These are phyloP conservation scores for Leucoma salicis DNA, from an alignment of 2,888 invertebrate species.

Conservation along the genomic window DNA sequence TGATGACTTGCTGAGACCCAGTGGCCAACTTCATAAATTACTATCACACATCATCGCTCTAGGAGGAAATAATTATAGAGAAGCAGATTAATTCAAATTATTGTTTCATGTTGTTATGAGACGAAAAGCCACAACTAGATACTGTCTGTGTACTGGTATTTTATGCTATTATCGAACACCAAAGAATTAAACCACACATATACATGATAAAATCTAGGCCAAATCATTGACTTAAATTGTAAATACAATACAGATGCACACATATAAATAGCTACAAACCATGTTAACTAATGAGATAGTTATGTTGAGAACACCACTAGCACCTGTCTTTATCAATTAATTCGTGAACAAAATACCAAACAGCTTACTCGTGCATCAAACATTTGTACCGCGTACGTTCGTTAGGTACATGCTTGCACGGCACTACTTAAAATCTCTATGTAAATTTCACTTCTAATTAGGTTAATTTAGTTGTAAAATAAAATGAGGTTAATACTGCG, in stretches of 20 bases:
- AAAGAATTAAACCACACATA: neutral
- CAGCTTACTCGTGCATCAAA: constrained; percentile 9
- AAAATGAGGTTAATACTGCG: constrained; percentile 15
- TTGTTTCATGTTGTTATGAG: no score
- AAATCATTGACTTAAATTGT: constrained; percentile 23
- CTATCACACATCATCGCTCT: neutral
- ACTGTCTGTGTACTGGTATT: no score
- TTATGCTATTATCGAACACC: neutral
- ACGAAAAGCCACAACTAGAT: no score
- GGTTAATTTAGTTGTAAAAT: neutral
- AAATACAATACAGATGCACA: constrained; percentile 13
- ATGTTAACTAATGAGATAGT: constrained; percentile 3
- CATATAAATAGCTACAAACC: neutral
- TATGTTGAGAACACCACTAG: neutral
- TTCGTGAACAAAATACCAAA: constrained; percentile 18
- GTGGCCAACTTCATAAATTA: constrained; percentile 2
- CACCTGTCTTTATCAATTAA: constrained; percentile 25
- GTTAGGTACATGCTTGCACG: neutral
- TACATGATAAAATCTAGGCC: neutral
- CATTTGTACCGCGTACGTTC: constrained; percentile 7
- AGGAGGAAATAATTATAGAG: neutral
- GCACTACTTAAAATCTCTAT: neutral
- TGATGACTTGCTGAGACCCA: constrained; percentile 11
- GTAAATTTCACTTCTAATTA: constrained; percentile 1
- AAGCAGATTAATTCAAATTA: no score